Evolutionary conservation across 92 coral and sea anemone species (phyloP).

Genomic region (Micromussa lordhowensis): DNA sequence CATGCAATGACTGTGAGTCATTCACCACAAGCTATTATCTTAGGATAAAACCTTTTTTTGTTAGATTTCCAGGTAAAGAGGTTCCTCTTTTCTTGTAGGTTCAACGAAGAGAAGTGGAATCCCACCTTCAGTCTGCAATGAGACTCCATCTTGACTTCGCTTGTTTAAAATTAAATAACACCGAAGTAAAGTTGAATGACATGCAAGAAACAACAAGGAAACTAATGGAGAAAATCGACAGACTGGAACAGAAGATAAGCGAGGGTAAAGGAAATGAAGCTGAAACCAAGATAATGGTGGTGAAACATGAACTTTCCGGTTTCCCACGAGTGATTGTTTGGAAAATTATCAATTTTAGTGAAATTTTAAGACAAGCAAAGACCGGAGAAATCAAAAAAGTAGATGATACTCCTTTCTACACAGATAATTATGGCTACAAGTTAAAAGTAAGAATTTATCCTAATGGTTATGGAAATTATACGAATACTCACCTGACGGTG

Average conservation of each 20-base stretch:
- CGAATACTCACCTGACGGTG: conserved; percentile 21
- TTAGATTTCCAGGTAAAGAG: not conserved
- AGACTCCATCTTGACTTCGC: not conserved
- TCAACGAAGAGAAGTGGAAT: not conserved
- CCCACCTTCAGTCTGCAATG: not conserved
- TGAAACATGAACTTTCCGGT: not conserved
- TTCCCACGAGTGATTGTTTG: conserved; percentile 26
- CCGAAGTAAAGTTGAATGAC: not conserved
- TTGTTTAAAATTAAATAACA: not conserved
- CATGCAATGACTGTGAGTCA: no score
- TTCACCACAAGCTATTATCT: not conserved
- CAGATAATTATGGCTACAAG: conserved; percentile 50
- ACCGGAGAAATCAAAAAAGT: conserved; percentile 4
- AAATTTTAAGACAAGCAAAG: conserved; percentile 13
- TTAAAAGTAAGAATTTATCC: conserved; percentile 25
- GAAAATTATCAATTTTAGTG: conserved; percentile 38
- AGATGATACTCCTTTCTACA: conserved; percentile 39
- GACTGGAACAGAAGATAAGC: not conserved
- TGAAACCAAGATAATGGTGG: not conserved
- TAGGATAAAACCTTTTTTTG: no score
- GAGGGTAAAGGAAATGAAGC: not conserved
- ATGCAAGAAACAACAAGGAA: not conserved
- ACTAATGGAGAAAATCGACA: not conserved
- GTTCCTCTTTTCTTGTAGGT: not conserved
- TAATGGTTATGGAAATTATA: not conserved